Evolutionary conservation across 2,888 invertebrate species (phyloP), one percentile per base, ranked within the genome.

Genomic region (Anarsia innoxiella): DNA sequence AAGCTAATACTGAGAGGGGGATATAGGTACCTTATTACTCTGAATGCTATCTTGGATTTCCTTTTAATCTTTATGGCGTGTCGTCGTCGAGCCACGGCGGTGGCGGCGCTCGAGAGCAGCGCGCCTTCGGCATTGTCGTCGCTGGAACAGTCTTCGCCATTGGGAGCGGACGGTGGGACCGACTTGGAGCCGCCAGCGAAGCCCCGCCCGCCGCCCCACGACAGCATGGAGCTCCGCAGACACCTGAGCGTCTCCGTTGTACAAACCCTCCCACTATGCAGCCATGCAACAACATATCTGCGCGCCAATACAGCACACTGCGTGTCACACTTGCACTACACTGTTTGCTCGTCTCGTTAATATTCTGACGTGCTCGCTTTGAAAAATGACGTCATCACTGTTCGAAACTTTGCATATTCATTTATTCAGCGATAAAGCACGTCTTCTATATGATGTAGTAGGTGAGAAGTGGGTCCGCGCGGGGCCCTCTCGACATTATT

Each of bases 211-310:
- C 29, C 40, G 46, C 65, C 48, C 83, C 83, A 82, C 56, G 80
- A 69, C 70, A 82, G 76, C 83, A 84, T 84, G 60, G 80, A 77
- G 61, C 69, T 78, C 67, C 75, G 79, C 63, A 84, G 69, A 65
- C 72, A 70, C 67, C 80, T 78, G 69, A 84, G 74, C 63, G 82
- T 74, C 82, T 83, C 83, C 84, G 84, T 84, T 71, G 76, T 83
- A 75, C 69, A 68, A 70, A 70, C 72, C 74, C 76, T 70, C 74
- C 71, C 66, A 56, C 63, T 66, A 53, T 59, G 57, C 56, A 47
- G 64, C 69, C 76, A 84, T 74, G 63, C 77, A 80, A 75, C 78
- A 75, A 77, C 84, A 84, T 84, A 77, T 72, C 83, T 80, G 61
- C 74, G 64, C 65, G 58, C 70, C 68, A 65, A 64, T n/a, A n/a